Evolutionary conservation across 2,113 vertebrate species (phyloP).

Genomic region (Sakesphorus luctuosus): DNA sequence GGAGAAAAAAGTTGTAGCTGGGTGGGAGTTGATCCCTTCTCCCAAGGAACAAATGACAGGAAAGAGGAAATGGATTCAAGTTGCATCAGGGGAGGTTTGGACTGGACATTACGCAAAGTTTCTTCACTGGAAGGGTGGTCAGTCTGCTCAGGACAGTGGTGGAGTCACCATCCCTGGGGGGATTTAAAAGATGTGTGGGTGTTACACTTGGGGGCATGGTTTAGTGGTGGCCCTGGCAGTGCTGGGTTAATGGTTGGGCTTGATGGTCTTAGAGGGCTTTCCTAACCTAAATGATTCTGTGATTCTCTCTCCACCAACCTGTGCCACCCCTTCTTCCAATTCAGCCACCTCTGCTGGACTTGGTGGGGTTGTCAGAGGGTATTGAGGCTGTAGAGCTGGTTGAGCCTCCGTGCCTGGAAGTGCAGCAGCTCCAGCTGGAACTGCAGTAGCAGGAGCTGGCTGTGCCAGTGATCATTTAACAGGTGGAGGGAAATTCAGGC

Average conservation of each 20-base stretch:
- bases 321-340: not conserved
- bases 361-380: not conserved
- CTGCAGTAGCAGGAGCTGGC: not conserved
- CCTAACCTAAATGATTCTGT: not conserved
- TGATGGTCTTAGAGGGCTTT: not conserved
- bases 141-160: not conserved
- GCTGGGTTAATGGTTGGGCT: not conserved
- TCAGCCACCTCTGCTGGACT: not conserved
- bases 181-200: not conserved
- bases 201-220: not conserved
- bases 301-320: not conserved
- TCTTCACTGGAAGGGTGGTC: not conserved
- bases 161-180: not conserved
- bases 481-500: not conserved
- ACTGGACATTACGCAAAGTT: not conserved
- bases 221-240: not conserved
- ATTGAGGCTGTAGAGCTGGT: fast-evolving
- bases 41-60: fast-evolving
- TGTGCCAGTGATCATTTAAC: fast-evolving
- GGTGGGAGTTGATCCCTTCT: not conserved
- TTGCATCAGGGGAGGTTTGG: not conserved
- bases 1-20: not conserved
- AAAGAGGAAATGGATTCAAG: not conserved
- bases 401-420: not conserved
- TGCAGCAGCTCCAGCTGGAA: not conserved